These are phyloP conservation scores for Serinus canaria DNA, from an alignment of 2,113 vertebrate genomes.

Conservation along the genomic window DNA sequence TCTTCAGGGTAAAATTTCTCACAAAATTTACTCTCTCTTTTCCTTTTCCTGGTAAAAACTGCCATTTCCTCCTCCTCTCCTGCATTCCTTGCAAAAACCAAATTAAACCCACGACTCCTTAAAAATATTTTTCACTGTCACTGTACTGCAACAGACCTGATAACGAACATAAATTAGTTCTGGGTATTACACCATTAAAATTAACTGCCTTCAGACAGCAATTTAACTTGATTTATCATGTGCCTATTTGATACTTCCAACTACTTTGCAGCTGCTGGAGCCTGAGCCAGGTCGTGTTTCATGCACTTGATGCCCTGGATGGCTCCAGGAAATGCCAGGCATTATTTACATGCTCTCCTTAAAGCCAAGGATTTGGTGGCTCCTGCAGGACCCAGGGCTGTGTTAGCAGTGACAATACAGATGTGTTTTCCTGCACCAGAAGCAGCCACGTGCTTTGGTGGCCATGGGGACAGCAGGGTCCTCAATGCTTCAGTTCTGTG, in stretches of 20 bases:
- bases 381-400: background rate
- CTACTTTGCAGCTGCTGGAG: background rate
- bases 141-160: background rate
- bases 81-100: background rate
- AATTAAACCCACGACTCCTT: background rate
- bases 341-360: background rate
- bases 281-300: fast-evolving
- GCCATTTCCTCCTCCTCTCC: background rate
- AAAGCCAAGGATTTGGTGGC: background rate
- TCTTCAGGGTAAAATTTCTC: background rate
- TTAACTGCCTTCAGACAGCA: background rate
- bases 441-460: fast-evolving
- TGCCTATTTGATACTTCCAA: background rate
- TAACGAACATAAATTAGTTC: background rate
- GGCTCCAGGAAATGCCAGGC: background rate
- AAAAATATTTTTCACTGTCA: background rate
- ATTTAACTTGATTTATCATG: background rate
- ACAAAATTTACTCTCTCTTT: background rate
- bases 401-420: fast-evolving
- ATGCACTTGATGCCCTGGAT: fast-evolving
- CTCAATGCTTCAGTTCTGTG: fast-evolving
- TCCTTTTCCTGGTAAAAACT: background rate
- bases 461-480: background rate
- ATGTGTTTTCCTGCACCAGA: background rate
- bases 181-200: background rate